Evolutionary conservation across 1,140 invertebrate genomes (phyloP), one percentile per base, ranked within the genome.

Genomic region (Aphaenogaster rudis): DNA sequence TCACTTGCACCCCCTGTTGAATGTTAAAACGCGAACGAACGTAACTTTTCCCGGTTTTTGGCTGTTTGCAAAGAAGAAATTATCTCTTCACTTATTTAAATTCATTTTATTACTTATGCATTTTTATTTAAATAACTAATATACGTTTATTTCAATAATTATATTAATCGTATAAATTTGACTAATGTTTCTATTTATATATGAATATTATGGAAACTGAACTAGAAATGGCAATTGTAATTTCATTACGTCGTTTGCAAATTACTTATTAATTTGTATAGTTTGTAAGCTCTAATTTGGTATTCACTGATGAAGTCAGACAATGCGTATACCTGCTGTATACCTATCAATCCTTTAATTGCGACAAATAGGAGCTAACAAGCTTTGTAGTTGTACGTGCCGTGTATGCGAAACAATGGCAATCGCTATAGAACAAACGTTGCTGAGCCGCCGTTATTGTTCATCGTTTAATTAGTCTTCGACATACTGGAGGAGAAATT

Each of bases 1-100:
- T 77, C 71, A 63, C 86, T 61, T 64, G 69, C 57, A 48, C 39
- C 59, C 84, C 67, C 78, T 64, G 69, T 87, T 87, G 48, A 84
- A 84, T 84, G 79, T 63, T 74, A 52, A 67, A 86, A 61, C 57
- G 61, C 48, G 21, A 50, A 76, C 28, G 15, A 63, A 9, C 28
- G 11, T 66, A 45, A 45, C 45, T n/a, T 39, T 21, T 48, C 13
- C n/a, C n/a, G 45, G 6, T 74, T 72, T 72, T 82, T 3, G 11
- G 1, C 4, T 9, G 39, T n/a, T 13, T 6, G 6, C 21, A 17
- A 33, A 28, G 3, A 33, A 78, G 17, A 36, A 69, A 61, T 61
- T 28, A 59, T 9, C 15, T 21, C 3, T n/a, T 21, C 8, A 21
- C 4, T 45, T 45, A 0, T 61, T 42, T 61, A 13, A 48, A 48